Conservation (phyloP, 2,888 invertebrate genomes). For the Drosophila ezoana region DNA sequence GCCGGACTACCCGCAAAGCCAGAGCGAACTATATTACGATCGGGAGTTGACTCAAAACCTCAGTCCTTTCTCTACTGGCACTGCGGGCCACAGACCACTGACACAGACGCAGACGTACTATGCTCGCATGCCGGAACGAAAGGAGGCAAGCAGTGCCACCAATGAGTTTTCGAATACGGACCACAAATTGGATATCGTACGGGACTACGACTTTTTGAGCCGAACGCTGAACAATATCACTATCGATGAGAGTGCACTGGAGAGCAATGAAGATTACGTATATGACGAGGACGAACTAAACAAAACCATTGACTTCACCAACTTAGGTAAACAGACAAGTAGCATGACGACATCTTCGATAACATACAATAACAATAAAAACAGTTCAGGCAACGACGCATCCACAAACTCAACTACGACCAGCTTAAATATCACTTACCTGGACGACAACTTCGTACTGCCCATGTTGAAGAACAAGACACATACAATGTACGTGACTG, state of each 20-base stretch:
- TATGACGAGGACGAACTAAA: conserved; percentile 67
- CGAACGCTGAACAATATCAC: conserved; percentile 58
- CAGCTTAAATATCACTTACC: conserved; percentile 34
- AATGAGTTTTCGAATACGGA: conserved; percentile 41
- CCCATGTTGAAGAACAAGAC: conserved; percentile 68
- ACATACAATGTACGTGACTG: conserved; percentile 49
- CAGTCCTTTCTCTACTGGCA: conserved; percentile 73
- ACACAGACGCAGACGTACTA: conserved; percentile 53
- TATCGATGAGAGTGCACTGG: conserved; percentile 36
- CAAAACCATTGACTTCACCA: conserved; percentile 60
- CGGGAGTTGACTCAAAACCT: conserved; percentile 53
- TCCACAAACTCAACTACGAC: conserved; percentile 19
- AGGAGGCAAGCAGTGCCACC: conserved; percentile 33
- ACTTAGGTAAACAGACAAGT: conserved; percentile 12
- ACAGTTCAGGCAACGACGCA: neutral
- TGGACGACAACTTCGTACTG: conserved; percentile 83
- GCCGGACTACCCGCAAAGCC: conserved; percentile 58
- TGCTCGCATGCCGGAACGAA: conserved; percentile 57
- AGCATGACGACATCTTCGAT: conserved; percentile 30
- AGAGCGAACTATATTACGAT: conserved; percentile 67
- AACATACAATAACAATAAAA: conserved; percentile 19
- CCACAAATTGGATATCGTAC: conserved; percentile 67
- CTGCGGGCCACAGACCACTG: conserved; percentile 33
- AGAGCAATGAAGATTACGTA: conserved; percentile 46
- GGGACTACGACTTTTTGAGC: conserved; percentile 69